Evolutionary conservation across 2,888 invertebrate species (phyloP).

Genomic region (Thereva nobilitata): DNA sequence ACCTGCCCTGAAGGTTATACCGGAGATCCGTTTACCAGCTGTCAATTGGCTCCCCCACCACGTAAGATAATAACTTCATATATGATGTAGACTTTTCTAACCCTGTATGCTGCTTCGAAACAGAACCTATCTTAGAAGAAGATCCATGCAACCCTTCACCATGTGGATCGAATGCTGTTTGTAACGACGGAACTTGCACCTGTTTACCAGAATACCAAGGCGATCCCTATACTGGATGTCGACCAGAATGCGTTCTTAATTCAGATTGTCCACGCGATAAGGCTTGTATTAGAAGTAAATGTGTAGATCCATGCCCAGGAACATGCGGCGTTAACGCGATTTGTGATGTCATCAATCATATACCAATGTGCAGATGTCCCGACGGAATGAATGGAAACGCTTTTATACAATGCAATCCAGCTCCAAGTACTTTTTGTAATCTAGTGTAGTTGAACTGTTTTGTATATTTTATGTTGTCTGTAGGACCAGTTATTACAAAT

Average conservation of each 20-base stretch:
- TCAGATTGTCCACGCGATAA: conserved; percentile 70
- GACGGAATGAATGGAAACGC: conserved; percentile 79
- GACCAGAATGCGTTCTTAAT: conserved; percentile 78
- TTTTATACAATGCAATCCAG: conserved; percentile 66
- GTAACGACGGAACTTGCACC: conserved; percentile 69
- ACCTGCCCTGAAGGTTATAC: conserved; percentile 65
- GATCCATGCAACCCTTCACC: conserved; percentile 74
- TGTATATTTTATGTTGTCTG: not conserved
- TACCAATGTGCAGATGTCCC: conserved; percentile 77
- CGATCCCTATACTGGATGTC: conserved; percentile 73
- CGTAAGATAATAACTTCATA: conserved; percentile 5
- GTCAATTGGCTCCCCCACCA: conserved; percentile 52
- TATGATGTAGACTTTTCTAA: too few species aligned
- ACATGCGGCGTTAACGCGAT: conserved; percentile 75
- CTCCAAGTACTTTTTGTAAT: conserved; percentile 49
- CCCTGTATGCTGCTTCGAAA: not conserved
- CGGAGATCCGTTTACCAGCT: conserved; percentile 63
- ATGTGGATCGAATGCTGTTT: conserved; percentile 75
- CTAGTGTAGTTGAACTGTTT: not conserved
- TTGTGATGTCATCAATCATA: conserved; percentile 77
- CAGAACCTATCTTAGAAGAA: conserved; percentile 43
- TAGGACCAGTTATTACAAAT: conserved; percentile 59
- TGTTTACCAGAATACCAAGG: conserved; percentile 75
- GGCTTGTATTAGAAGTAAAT: conserved; percentile 75
- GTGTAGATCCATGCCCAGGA: conserved; percentile 73